Base-by-base conservation (phyloP, 2,888 invertebrate genomes). In the Hirtodrosophila histrioides region DNA sequence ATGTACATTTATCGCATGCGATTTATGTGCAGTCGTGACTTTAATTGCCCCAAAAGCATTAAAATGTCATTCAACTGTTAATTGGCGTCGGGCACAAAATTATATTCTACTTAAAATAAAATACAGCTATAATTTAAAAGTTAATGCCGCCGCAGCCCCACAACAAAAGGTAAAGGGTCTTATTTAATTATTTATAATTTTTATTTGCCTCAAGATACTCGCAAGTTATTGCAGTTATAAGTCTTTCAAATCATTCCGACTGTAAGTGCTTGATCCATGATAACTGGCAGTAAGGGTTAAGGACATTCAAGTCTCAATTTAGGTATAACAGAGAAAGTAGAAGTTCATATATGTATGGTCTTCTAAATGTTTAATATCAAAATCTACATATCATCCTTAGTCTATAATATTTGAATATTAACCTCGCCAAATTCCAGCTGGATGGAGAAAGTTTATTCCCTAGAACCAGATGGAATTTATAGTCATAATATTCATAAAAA, bases 51-150 rank as follows among this genome's bases (percentile, higher is more conserved):
- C n/a, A 27, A 48, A 31, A 41, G 33, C 73, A 80, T 88, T 86
- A 71, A 88, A 88, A 80, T 84, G 88, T 88, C 88, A 80, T 83
- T 86, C 86, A 88, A 86, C 85, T 64, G 57, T 75, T 83, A 84
- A 84, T 83, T 80, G 63, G 61, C 50, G 29, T 45, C 46, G 55
- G 57, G 53, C 61, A 50, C 39, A 55, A 53, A 84, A 68, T 77
- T 61, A 81, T 72, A 66, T 76, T 71, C 65, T 77, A 66, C 71
- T 76, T 67, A 61, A 82, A 77, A 62, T 74, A 66, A 86, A 77
- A 83, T 71, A 77, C 64, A 40, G 73, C 62, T 48, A 69, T 68
- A 55, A 81, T 68, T 83, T 56, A 68, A 69, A 66, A 76, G 63
- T 79, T 69, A 77, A 72, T 81, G 82, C 65, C 53, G 62, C 53